Percentiles rank a stretch among this genome's conserved stretches.
These are phyloP conservation scores for Onchidella celtica DNA, from an alignment of 2,888 invertebrate species.

Conservation along the genomic window DNA sequence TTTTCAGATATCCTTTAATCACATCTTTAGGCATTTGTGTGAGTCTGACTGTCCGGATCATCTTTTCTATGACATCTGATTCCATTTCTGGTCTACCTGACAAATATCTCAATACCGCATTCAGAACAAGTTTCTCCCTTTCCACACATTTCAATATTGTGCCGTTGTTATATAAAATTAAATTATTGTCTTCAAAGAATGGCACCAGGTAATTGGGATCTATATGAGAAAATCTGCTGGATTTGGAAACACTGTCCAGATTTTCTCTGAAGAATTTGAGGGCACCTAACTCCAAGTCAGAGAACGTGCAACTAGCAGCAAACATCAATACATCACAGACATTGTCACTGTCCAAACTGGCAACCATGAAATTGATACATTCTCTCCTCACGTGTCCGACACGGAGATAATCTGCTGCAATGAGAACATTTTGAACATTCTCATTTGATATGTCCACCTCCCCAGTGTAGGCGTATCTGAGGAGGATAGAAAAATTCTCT, in stretches of 20 bases:
- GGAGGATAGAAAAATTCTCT: constrained; percentile 15
- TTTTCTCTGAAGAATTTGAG: constrained; percentile 4
- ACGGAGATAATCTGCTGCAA: constrained; percentile 37
- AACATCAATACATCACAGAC: constrained; percentile 31
- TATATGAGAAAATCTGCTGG: neutral
- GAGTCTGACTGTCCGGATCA: constrained; percentile 29
- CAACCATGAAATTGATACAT: constrained; percentile 33
- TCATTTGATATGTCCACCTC: constrained; percentile 27
- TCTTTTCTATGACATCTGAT: neutral
- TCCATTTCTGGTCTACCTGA: neutral
- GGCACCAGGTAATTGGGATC: constrained; percentile 13
- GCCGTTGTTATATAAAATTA: constrained; percentile 6
- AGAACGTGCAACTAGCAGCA: neutral
- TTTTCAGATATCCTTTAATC: neutral
- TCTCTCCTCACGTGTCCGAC: constrained; percentile 16
- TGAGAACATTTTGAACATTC: constrained; percentile 36
- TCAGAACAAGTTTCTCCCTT: constrained; percentile 27
- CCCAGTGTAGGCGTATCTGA: constrained; percentile 42
- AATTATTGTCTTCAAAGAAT: constrained; percentile 21
- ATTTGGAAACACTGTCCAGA: neutral
- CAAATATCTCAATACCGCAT: constrained; percentile 32
- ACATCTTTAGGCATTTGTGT: neutral
- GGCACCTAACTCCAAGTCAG: neutral
- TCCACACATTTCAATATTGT: neutral
- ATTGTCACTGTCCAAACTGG: constrained; percentile 21